Conservation (phyloP, 2,888 invertebrate species). For the Athalia circularis region DNA sequence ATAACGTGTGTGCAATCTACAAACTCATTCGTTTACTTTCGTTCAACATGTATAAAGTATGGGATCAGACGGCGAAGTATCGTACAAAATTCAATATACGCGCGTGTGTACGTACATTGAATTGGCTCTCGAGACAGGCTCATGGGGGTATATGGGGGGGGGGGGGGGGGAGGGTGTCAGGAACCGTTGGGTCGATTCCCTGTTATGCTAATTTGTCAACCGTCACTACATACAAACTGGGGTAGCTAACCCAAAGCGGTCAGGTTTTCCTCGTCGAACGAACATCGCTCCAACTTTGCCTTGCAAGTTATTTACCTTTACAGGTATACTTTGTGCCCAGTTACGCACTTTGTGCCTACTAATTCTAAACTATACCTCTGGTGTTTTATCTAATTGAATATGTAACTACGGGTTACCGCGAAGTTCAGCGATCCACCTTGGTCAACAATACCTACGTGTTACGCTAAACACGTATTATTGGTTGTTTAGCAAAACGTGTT, state of each 20-base stretch:
- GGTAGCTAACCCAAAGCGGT: constrained; percentile 40
- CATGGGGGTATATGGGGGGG: constrained; percentile 55
- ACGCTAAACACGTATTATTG: constrained; percentile 16
- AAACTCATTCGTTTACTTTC: not conserved
- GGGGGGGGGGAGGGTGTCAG: constrained; percentile 64
- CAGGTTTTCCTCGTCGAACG: constrained; percentile 36
- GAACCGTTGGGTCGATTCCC: constrained; percentile 70
- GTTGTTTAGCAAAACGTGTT: constrained; percentile 13
- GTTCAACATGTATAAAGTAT: not conserved
- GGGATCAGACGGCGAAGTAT: not conserved
- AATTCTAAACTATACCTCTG: constrained; percentile 8
- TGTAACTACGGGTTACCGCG: constrained; percentile 27
- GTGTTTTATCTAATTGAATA: constrained; percentile 34
- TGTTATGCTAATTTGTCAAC: constrained; percentile 74
- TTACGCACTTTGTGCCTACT: not conserved
- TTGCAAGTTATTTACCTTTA: constrained; percentile 24
- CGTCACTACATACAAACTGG: constrained; percentile 56
- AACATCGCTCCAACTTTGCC: constrained; percentile 30
- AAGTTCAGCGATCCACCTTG: constrained; percentile 25
- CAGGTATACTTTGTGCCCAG: not conserved
- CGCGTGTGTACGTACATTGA: constrained; percentile 50
- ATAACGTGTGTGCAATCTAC: not conserved
- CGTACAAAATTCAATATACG: not conserved
- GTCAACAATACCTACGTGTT: constrained; percentile 24
- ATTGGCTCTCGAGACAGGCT: constrained; percentile 69